A percentile compares a stretch with the other conserved stretches of the same genome.
Conservation (phyloP, 2,888 invertebrate species). For the Campaea margaritaria region DNA sequence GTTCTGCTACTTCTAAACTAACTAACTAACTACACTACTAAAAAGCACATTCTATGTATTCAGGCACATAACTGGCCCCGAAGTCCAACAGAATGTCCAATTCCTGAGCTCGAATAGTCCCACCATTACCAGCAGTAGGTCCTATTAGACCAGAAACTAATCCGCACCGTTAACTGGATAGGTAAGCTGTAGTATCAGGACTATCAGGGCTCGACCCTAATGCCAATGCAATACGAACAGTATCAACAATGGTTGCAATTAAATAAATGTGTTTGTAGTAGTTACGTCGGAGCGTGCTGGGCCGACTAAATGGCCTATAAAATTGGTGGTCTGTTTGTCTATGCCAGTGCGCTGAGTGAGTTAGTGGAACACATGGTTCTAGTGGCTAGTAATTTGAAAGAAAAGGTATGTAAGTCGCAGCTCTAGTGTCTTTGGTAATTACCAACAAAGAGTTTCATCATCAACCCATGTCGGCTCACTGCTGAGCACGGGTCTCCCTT, state of each 20-base stretch:
- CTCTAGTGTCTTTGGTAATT: too few species aligned
- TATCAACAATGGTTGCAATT: constrained; percentile 59
- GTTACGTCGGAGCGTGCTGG: constrained; percentile 57
- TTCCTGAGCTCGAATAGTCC: background rate
- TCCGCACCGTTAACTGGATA: constrained; percentile 4
- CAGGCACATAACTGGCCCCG: too few species aligned
- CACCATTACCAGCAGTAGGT: constrained; percentile 1
- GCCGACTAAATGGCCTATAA: constrained; percentile 64
- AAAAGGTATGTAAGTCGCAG: too few species aligned
- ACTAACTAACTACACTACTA: too few species aligned
- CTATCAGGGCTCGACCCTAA: constrained; percentile 13
- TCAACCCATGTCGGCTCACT: too few species aligned
- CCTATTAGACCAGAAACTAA: constrained; percentile 11
- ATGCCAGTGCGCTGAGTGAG: constrained; percentile 8
- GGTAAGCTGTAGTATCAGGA: background rate
- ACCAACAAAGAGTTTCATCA: too few species aligned
- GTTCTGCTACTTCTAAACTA: too few species aligned
- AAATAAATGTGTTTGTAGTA: constrained; percentile 59
- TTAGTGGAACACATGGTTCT: too few species aligned
- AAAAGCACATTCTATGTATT: too few species aligned
- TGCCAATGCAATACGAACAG: constrained; percentile 43
- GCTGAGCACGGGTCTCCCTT: too few species aligned
- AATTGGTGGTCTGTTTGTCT: constrained; percentile 48
- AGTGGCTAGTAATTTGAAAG: too few species aligned
- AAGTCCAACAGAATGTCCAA: background rate